Base-by-base conservation (phyloP, 2,113 vertebrate genomes). In the Gadus chalcogrammus region DNA sequence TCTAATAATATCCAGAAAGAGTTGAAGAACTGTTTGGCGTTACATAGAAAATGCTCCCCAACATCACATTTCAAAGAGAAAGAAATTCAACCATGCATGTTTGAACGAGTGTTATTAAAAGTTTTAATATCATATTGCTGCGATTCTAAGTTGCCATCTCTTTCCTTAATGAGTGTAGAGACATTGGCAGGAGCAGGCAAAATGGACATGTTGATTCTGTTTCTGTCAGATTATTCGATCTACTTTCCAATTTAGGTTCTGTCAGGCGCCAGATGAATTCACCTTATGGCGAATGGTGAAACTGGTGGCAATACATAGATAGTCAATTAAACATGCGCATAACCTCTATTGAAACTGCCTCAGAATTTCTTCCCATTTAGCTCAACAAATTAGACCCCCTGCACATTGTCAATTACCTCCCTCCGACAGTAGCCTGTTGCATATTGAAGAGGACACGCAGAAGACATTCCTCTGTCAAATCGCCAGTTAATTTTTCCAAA, bases 181-280 rank as follows among this genome's bases (percentile, higher is more conserved):
- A 53, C 73, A 68, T 20, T 68, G 77, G 22, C 65, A 58, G 75
- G 69, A 67, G 71, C 71, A 17, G 76, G 4, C 66, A 65, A 77
- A 74, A 75, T 75, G 65, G 55, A 79, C 76, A 75, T 77, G 76
- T 70, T 85, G 68, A 80, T 81, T 83, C 77, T 18, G 74, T 80
- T 78, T 79, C 59, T 74, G 64, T 82, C 75, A 69, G 76, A 66
- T 84, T 73, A 72, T 82, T 81, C 69, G 70, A 71, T 82, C 81
- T 81, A 72, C 73, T 64, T 85, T 80, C 77, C 70, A 90, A 87
- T 89, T 87, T 89, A 86, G 73, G 75, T 86, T 84, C 82, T 88
- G 87, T 87, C 81, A 84, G 74, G 76, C 70, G 79, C 65, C 56
- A 75, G 74, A 88, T 84, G 79, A 82, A 84, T 84, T 77, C 82